Base-by-base conservation (phyloP, 2,113 vertebrate species). In the Silurus asotus region DNA sequence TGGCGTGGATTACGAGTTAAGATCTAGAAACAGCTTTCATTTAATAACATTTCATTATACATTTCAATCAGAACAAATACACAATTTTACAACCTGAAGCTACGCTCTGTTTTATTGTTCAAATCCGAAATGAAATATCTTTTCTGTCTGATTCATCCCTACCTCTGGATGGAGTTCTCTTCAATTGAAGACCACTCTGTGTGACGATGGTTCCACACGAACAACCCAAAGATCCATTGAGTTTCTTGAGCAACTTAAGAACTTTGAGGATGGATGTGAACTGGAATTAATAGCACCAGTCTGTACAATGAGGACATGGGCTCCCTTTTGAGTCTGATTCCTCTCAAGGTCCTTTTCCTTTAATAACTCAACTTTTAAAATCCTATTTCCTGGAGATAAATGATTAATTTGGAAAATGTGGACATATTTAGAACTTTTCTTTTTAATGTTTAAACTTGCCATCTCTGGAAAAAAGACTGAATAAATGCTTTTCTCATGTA, bases 21-120 rank as follows among this genome's bases (percentile, higher is more conserved):
- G 70, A 7, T 82, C n/a, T 51, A 86, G 65, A 89, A 86, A 86
- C 81, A 81, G 77, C 84, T 88, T 86, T 89, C 69, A 89, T 89
- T 89, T 81, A 25, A 86, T 75, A 86, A 86, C 75, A 37, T 37
- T 37, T 37, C 37, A 37, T 37, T 37, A 37, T 37, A 37, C 37
- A 37, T 77, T 88, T 86, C 84, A 55, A 83, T 84, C 82, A 86
- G 83, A 80, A 62, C 78, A 88, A 89, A 86, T 87, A 88, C 59
- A 11, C 37, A 37, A 2, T 62, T 77, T 85, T 75, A 62, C 45
- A 84, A 81, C 84, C 62, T 20, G 9, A 56, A 45, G 70, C n/a
- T 70, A 75, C 81, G 53, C 80, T 70, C 75, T 81, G 75, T 80
- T 58, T 89, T 88, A 84, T 84, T 81, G 75, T 81, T 88, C 74